phyloP scores from a whole-genome alignment of 2,888 invertebrate species.

The Monoplex corrugatus region DNA sequence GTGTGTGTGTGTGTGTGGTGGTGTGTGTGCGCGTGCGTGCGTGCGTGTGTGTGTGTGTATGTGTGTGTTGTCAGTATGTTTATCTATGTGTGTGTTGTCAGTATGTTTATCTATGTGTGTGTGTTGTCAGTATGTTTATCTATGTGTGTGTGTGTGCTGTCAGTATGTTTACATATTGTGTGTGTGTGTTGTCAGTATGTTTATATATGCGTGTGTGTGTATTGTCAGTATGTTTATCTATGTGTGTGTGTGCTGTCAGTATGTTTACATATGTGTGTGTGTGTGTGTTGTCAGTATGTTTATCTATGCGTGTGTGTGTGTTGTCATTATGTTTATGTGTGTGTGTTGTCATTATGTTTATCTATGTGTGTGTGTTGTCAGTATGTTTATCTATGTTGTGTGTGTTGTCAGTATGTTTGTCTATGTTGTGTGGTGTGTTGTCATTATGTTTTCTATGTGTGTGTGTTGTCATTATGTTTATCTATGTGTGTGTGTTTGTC shows the following conservation, averaged over 20 bases:
- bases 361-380: background rate
- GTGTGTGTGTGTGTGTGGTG: background rate
- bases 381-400: background rate
- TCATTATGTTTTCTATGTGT: too few species aligned
- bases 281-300: background rate
- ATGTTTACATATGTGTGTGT: background rate
- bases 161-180: background rate
- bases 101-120: background rate
- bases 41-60: background rate
- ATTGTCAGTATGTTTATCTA: too few species aligned
- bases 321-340: background rate
- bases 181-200: background rate
- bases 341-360: background rate
- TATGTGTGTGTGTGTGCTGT: conserved; percentile 3
- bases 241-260: conserved; percentile 9
- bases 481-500: background rate
- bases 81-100: background rate
- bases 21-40: background rate
- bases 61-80: background rate
- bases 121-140: background rate
- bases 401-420: background rate
- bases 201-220: background rate
- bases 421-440: too few species aligned
- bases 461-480: background rate
- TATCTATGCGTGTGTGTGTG: background rate